Percentiles rank a stretch among this genome's conserved stretches.
Evolutionary conservation across 1,140 invertebrate species (phyloP).

Genomic region (Sitophilus oryzae): DNA sequence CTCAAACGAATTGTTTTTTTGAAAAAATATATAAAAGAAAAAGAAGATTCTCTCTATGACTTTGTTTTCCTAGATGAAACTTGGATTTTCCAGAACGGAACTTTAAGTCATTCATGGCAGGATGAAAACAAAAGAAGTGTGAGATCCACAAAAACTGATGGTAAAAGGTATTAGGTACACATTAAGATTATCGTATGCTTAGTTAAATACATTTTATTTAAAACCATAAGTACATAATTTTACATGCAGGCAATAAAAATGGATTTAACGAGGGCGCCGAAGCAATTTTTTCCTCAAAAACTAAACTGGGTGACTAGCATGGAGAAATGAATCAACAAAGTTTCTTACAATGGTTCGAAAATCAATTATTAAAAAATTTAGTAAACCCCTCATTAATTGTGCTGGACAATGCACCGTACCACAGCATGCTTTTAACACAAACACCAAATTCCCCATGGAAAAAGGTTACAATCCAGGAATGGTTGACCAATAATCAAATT

Average conservation of each 20-base stretch:
- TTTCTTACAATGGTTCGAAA: neutral
- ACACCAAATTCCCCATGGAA: neutral
- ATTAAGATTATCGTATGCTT: no score
- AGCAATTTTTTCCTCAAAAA: conserved; percentile 1
- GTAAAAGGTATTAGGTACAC: no score
- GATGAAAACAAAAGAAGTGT: conserved; percentile 1
- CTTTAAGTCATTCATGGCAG: conserved; percentile 1
- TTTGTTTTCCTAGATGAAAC: no score
- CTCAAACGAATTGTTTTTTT: neutral
- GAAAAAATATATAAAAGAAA: neutral
- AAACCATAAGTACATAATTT: neutral
- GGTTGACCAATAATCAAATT: neutral
- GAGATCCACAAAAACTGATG: neutral
- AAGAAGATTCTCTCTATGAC: neutral
- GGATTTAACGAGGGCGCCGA: neutral
- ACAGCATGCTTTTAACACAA: neutral
- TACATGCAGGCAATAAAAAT: conserved; percentile 3
- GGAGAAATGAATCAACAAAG: neutral
- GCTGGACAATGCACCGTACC: conserved; percentile 1
- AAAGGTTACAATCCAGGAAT: neutral
- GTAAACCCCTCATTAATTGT: neutral
- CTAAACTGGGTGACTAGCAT: neutral
- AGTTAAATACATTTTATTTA: no score
- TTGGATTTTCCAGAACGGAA: conserved; percentile 1
- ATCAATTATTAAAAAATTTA: neutral